phyloP scores from a whole-genome alignment of 2,113 vertebrate species.

The Octodon degus region DNA sequence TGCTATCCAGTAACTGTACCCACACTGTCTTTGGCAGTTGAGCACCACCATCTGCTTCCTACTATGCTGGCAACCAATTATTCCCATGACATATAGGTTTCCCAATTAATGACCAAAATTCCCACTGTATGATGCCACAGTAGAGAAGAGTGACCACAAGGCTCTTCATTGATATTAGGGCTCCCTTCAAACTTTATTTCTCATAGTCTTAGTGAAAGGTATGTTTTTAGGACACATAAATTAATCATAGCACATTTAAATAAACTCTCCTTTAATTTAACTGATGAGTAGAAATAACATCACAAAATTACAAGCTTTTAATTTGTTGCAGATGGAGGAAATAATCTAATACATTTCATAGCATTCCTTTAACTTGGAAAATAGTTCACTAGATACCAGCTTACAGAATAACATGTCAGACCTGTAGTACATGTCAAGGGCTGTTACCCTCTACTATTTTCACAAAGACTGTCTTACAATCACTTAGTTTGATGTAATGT shows the following conservation, averaged over 20 bases:
- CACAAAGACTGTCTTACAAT: not conserved
- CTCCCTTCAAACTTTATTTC: not conserved
- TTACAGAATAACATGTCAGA: not conserved
- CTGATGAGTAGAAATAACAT: not conserved
- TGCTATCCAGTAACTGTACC: not conserved
- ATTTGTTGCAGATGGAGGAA: not conserved
- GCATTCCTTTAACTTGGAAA: slow-evolving; percentile 19
- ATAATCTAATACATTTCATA: not conserved
- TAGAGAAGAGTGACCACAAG: not conserved
- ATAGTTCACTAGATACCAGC: not conserved
- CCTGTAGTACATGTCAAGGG: not conserved
- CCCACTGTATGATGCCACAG: not conserved
- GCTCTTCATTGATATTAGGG: not conserved
- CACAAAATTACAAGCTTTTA: not conserved
- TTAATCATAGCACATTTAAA: not conserved
- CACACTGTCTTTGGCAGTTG: not conserved
- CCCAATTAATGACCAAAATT: not conserved
- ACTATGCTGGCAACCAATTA: not conserved
- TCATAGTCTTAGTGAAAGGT: not conserved
- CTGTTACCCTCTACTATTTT: not conserved
- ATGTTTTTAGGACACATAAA: not conserved
- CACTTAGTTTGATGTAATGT: not conserved
- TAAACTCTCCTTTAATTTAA: not conserved
- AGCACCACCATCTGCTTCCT: not conserved
- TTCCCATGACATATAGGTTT: not conserved